phyloP scores from a whole-genome alignment of 1,140 invertebrate genomes.

The Trachymyrmex cornetzi region DNA sequence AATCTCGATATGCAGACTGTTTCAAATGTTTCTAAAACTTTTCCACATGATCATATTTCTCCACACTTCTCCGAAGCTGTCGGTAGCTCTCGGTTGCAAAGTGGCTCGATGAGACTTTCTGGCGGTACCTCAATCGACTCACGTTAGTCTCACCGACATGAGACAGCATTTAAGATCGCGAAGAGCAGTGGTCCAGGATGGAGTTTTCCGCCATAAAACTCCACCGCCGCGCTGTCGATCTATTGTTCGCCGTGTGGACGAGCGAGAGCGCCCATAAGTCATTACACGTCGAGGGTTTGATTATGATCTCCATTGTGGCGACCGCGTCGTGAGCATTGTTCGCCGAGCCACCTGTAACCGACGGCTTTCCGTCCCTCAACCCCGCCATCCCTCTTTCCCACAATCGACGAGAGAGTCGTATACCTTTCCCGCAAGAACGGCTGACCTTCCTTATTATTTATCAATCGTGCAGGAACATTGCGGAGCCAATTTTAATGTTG shows the following conservation, averaged over 20 bases:
- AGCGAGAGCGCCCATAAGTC: slow-evolving; percentile 79
- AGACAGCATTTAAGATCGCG: slow-evolving; percentile 32
- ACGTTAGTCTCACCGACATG: slow-evolving; percentile 19
- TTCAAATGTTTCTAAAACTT: background rate
- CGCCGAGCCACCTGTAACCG: slow-evolving; percentile 71
- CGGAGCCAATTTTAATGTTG: background rate
- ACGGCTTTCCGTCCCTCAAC: background rate
- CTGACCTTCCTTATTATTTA: background rate
- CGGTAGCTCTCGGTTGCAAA: slow-evolving; percentile 34
- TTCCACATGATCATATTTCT: background rate
- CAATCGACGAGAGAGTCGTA: slow-evolving; percentile 27
- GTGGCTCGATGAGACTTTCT: slow-evolving; percentile 1
- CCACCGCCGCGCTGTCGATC: slow-evolving; percentile 72
- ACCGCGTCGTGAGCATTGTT: slow-evolving; percentile 82
- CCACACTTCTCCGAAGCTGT: background rate
- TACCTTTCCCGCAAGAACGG: background rate
- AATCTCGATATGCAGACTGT: background rate
- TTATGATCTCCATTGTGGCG: slow-evolving; percentile 83
- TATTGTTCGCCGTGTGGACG: slow-evolving; percentile 79
- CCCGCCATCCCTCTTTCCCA: slow-evolving; percentile 5
- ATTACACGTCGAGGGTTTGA: slow-evolving; percentile 81
- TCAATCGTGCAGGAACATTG: background rate
- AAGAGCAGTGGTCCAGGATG: slow-evolving; percentile 48
- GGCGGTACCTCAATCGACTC: slow-evolving; percentile 45
- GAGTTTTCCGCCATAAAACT: slow-evolving; percentile 75